Percentiles rank a stretch among this genome's conserved stretches.
These are phyloP conservation scores for Acrocyrtus sp. DNA, from an alignment of 2,888 invertebrate genomes.

Conservation along the genomic window DNA sequence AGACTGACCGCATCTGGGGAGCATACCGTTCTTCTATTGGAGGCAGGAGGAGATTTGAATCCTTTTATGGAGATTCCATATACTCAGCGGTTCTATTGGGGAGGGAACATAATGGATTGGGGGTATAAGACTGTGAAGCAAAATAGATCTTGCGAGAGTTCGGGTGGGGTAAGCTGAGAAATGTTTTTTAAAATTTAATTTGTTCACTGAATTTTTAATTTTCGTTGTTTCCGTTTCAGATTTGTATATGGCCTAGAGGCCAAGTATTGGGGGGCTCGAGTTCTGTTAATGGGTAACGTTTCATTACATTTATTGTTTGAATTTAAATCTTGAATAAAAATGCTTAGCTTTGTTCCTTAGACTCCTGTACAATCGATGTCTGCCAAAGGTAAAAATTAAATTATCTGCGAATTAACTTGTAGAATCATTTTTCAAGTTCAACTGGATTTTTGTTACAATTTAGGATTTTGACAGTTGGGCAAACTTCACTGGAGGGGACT, in stretches of 20 bases:
- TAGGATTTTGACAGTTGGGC: slow-evolving; percentile 34
- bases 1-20: slow-evolving; percentile 10
- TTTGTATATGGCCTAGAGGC: background rate
- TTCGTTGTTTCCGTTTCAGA: background rate
- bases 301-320: too few species aligned
- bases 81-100: background rate
- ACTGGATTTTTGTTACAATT: too few species aligned
- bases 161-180: slow-evolving; percentile 3
- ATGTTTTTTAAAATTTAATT: background rate
- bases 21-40: slow-evolving; percentile 15
- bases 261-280: slow-evolving; percentile 9
- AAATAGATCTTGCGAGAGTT: background rate
- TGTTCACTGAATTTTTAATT: background rate
- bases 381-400: background rate
- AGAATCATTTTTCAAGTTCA: too few species aligned
- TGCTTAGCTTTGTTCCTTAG: too few species aligned
- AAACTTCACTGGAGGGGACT: slow-evolving; percentile 18
- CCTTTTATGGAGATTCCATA: background rate
- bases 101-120: slow-evolving; percentile 4
- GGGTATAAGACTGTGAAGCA: slow-evolving; percentile 1
- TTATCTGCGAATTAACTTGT: too few species aligned
- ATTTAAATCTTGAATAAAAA: too few species aligned
- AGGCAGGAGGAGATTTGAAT: slow-evolving; percentile 22
- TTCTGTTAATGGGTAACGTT: too few species aligned
- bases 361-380: slow-evolving; percentile 16